These are phyloP conservation scores for Empidonax traillii DNA, from an alignment of 2,113 vertebrate genomes.

Conservation along the genomic window DNA sequence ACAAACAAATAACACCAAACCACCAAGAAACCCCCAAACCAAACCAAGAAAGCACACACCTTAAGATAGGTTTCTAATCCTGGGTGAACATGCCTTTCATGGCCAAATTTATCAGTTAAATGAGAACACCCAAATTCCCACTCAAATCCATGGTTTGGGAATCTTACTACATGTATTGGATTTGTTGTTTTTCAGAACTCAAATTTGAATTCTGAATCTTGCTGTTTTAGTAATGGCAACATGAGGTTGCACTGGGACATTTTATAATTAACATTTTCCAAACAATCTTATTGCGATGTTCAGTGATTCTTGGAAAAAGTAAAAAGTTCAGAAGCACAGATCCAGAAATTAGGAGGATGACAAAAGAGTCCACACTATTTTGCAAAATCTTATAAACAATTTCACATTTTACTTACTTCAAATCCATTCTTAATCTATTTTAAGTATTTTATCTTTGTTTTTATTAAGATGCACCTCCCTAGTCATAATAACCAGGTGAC, in stretches of 20 bases:
- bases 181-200: neutral
- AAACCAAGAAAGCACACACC: neutral
- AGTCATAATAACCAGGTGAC: neutral
- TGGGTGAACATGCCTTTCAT: neutral
- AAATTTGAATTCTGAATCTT: neutral
- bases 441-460: neutral
- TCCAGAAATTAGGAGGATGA: neutral
- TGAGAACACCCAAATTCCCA: neutral
- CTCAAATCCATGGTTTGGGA: neutral
- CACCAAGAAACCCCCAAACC: accelerated
- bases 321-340: neutral
- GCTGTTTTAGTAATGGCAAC: neutral
- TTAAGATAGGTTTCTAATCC: neutral
- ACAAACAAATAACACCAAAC: neutral
- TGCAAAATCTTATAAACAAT: neutral
- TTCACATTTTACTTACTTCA: neutral
- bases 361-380: neutral
- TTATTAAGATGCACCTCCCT: neutral
- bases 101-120: neutral
- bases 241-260: neutral
- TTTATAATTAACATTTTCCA: neutral
- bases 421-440: neutral
- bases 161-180: neutral
- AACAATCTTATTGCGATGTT: neutral
- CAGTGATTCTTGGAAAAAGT: neutral